These are phyloP conservation scores for Sarotherodon lohbergeri DNA, from an alignment of 2,113 vertebrate species.

Conservation along the genomic window DNA sequence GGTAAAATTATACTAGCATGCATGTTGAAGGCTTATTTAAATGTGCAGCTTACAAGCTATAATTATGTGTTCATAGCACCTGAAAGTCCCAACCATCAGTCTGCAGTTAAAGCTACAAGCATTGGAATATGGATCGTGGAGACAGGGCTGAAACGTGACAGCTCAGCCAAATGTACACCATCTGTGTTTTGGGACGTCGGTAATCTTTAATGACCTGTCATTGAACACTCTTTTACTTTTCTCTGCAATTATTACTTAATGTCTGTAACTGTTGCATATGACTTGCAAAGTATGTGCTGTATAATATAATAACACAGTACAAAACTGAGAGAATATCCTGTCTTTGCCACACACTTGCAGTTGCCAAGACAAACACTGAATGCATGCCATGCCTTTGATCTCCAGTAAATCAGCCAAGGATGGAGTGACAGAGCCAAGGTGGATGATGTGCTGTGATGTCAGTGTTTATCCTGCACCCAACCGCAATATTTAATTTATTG, in stretches of 20 bases:
- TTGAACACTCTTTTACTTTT: not conserved
- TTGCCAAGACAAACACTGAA: slow-evolving; percentile 11
- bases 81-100: not conserved
- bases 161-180: not conserved
- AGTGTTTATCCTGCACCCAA: not conserved
- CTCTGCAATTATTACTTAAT: not conserved
- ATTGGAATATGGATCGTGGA: not conserved
- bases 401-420: not conserved
- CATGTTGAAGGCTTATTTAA: not conserved
- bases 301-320: not conserved
- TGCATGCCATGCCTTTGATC: slow-evolving; percentile 6
- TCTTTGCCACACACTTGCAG: not conserved
- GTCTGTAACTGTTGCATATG: not conserved
- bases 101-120: not conserved
- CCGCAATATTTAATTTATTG: slow-evolving; percentile 14
- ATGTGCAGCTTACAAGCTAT: not conserved
- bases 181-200: not conserved
- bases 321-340: not conserved
- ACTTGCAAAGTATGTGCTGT: not conserved
- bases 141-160: not conserved
- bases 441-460: not conserved
- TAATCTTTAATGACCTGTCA: not conserved
- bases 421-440: not conserved
- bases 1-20: not conserved
- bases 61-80: not conserved